These are phyloP conservation scores for Panopea generosa DNA, from an alignment of 2,888 invertebrate species.

Conservation along the genomic window DNA sequence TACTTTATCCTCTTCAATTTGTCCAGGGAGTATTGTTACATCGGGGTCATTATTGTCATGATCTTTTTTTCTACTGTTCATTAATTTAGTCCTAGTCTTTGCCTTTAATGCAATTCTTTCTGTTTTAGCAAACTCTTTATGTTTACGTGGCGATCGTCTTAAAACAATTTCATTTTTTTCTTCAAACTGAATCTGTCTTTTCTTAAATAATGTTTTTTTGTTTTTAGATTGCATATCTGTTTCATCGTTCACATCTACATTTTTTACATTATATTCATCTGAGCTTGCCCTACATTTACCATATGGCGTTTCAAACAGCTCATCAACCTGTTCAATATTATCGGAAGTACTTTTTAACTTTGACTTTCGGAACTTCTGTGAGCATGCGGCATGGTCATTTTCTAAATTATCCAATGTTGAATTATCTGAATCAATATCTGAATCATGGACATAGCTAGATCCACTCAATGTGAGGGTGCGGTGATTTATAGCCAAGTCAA, in stretches of 20 bases:
- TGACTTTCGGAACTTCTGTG: conserved; percentile 21
- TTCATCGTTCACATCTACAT: neutral
- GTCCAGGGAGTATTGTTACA: conserved; percentile 35
- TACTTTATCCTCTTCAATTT: neutral
- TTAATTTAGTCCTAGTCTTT: neutral
- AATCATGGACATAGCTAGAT: conserved; percentile 7
- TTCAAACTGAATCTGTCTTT: neutral
- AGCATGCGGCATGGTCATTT: neutral
- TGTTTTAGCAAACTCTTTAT: conserved; percentile 12
- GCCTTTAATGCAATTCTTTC: neutral
- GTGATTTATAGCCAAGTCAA: conserved; percentile 3
- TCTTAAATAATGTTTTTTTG: conserved; percentile 19
- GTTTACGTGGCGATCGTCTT: conserved; percentile 56
- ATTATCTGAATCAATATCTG: conserved; percentile 26
- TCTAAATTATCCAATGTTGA: neutral
- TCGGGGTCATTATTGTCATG: conserved; percentile 17
- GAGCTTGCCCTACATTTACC: neutral
- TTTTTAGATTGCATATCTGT: neutral
- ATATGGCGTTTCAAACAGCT: conserved; percentile 41
- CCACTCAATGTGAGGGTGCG: conserved; percentile 7
- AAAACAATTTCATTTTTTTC: conserved; percentile 16
- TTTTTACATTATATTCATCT: too few relatives aligned
- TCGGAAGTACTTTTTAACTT: conserved; percentile 4
- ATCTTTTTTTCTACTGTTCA: neutral
- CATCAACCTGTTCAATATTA: conserved; percentile 35